Evolutionary conservation across 2,113 vertebrate genomes (phyloP).

Genomic region (Alces alces): DNA sequence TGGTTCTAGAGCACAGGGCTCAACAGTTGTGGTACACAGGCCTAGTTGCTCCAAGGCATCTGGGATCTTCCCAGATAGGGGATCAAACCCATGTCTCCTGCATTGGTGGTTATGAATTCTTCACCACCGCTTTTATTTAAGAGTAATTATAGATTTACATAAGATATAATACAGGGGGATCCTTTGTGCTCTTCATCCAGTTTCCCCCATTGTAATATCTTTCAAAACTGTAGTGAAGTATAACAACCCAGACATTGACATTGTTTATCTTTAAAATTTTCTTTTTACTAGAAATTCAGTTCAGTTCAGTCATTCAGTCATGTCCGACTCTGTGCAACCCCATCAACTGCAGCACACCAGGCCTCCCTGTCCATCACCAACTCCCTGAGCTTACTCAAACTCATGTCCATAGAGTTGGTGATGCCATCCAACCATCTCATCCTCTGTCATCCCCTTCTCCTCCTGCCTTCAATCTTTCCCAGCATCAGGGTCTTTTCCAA

Average conservation of each 20-base stretch:
- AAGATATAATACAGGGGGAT: background rate
- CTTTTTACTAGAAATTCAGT: background rate
- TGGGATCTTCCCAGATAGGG: background rate
- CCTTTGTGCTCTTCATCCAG: background rate
- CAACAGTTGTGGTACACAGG: background rate
- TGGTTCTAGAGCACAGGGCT: background rate
- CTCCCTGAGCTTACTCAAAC: background rate
- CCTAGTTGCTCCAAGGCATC: background rate
- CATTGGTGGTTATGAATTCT: background rate
- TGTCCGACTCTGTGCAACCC: fast-evolving
- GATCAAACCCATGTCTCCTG: background rate
- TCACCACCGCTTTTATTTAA: background rate
- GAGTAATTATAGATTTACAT: background rate
- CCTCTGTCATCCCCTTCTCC: background rate
- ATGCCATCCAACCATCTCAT: background rate
- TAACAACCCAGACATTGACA: background rate
- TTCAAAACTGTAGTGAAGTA: background rate
- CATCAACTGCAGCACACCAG: background rate
- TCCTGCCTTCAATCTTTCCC: fast-evolving
- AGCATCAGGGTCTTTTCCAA: background rate
- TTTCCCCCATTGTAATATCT: background rate
- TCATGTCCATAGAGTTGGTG: background rate
- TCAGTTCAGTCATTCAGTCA: background rate
- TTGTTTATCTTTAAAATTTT: background rate
- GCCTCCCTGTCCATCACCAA: background rate